A percentile compares a stretch with the other conserved stretches of the same genome.
Evolutionary conservation across 2,113 vertebrate species (phyloP).

Genomic region (Pachyramphus minor): DNA sequence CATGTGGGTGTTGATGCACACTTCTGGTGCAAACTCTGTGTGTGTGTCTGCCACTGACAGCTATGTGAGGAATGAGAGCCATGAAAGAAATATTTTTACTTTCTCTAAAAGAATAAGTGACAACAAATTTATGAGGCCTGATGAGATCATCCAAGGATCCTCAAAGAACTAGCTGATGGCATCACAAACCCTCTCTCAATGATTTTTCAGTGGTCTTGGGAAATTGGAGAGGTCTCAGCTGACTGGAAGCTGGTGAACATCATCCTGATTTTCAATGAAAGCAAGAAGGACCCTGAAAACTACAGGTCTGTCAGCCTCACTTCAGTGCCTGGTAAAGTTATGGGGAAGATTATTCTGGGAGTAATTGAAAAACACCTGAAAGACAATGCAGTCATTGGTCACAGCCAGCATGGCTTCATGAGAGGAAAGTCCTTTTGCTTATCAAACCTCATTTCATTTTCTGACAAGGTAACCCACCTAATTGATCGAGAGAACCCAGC

Average conservation of each 20-base stretch:
- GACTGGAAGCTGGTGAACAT: background rate
- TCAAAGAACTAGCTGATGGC: background rate
- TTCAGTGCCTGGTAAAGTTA: background rate
- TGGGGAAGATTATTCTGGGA: background rate
- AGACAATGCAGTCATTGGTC: background rate
- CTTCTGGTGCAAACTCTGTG: background rate
- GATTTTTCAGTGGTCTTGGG: background rate
- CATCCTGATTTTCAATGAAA: background rate
- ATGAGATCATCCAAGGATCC: no score
- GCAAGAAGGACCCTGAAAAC: background rate
- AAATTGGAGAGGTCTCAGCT: background rate
- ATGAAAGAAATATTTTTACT: background rate
- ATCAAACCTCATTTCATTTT: no score
- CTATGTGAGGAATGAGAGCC: background rate
- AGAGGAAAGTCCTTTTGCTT: background rate
- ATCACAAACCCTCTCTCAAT: background rate
- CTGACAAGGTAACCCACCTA: no score
- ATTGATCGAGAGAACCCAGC: no score
- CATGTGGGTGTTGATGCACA: background rate
- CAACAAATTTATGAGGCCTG: background rate
- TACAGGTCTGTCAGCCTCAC: background rate
- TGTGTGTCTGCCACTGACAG: background rate
- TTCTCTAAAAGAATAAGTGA: background rate
- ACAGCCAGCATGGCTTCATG: background rate
- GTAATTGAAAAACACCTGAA: background rate